phyloP scores from a whole-genome alignment of 2,888 invertebrate genomes.

The Brassicogethes aeneus region DNA sequence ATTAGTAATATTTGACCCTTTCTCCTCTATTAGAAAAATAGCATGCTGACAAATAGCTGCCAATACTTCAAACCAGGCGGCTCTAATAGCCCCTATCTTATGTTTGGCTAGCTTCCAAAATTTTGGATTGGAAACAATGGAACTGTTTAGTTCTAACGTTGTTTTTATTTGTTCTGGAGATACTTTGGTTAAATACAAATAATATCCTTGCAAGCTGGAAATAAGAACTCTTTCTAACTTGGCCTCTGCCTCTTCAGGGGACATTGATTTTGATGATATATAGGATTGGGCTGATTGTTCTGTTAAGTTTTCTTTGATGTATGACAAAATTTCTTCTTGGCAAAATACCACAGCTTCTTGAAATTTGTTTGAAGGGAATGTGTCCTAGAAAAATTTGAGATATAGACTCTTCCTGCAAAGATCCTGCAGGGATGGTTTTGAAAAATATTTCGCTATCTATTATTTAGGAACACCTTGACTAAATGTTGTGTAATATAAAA shows the following conservation, averaged over 20 bases:
- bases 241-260: constrained; percentile 57
- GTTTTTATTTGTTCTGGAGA: constrained; percentile 44
- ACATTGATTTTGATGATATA: constrained; percentile 44
- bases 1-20: constrained; percentile 48
- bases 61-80: constrained; percentile 62
- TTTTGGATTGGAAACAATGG: constrained; percentile 41
- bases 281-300: constrained; percentile 49
- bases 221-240: constrained; percentile 59
- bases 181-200: constrained; percentile 51
- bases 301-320: constrained; percentile 62
- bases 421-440: too few relatives aligned
- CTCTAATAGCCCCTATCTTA: constrained; percentile 42
- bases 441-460: too few relatives aligned
- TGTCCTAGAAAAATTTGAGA: constrained; percentile 42
- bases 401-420: neutral
- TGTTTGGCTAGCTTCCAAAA: constrained; percentile 67
- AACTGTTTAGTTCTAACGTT: constrained; percentile 37
- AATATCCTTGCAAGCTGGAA: constrained; percentile 57
- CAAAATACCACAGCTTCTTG: constrained; percentile 75
- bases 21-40: constrained; percentile 44
- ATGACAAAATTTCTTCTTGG: constrained; percentile 67
- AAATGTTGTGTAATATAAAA: too few relatives aligned
- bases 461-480: too few relatives aligned
- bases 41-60: constrained; percentile 53
- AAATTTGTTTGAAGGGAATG: constrained; percentile 72